Percentiles rank a stretch among this genome's conserved stretches.
Conservation (phyloP, 1,140 invertebrate genomes). For the Drosophila ogumai region DNA sequence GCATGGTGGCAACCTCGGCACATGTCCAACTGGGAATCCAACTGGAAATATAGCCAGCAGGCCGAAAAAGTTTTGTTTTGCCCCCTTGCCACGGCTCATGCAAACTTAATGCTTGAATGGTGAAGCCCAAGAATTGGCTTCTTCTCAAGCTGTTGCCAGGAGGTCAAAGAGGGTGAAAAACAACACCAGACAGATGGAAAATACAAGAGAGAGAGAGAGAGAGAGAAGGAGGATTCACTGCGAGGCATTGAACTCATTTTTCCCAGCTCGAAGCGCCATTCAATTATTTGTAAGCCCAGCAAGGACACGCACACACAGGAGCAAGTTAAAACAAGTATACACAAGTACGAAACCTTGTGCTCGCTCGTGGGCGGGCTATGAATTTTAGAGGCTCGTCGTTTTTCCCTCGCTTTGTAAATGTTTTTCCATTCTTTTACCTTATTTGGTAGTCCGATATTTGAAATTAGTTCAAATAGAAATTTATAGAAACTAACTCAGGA, state of each 20-base stretch:
- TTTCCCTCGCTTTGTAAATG: not conserved
- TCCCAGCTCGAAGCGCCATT: constrained; percentile 25
- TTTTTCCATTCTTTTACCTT: not conserved
- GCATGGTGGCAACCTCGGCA: constrained; percentile 52
- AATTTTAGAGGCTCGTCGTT: constrained; percentile 68
- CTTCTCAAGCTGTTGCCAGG: constrained; percentile 49
- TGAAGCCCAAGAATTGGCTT: constrained; percentile 45
- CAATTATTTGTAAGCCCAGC: constrained; percentile 48
- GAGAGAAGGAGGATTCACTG: not conserved
- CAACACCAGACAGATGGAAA: constrained; percentile 24
- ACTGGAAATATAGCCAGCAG: constrained; percentile 12
- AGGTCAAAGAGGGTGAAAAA: not conserved
- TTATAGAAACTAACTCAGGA: not conserved
- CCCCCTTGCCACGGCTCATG: constrained; percentile 13
- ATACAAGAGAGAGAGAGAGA: not conserved
- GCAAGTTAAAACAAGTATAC: not conserved
- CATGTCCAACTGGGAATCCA: constrained; percentile 27
- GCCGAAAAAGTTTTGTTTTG: constrained; percentile 17
- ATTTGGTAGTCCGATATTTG: not conserved
- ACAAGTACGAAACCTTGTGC: constrained; percentile 12
- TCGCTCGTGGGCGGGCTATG: constrained; percentile 31
- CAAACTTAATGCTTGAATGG: constrained; percentile 44
- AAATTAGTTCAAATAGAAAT: not conserved
- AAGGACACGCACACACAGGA: constrained; percentile 44
- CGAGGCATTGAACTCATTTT: constrained; percentile 43